Percentiles rank a stretch among this genome's conserved stretches.
Evolutionary conservation across 2,797 vertebrate species (phyloP).

Genomic region (Lycodopsis pacificus): DNA sequence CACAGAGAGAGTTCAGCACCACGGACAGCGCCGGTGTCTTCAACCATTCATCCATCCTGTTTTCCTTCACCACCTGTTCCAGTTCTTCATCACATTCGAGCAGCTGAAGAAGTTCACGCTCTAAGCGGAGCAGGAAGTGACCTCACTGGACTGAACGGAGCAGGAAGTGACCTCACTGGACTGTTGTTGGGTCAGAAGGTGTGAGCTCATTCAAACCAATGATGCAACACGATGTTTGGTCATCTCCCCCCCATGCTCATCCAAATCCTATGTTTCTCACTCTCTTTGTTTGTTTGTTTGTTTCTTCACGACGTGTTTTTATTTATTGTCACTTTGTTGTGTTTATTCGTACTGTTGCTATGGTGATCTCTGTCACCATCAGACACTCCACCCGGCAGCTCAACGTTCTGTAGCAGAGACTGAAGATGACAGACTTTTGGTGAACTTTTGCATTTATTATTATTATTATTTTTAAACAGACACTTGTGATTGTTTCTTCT

Average conservation of each 20-base stretch:
- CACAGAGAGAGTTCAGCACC: too few relatives aligned
- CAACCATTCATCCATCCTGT: too few relatives aligned
- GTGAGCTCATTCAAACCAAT: neutral
- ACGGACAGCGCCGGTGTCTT: too few relatives aligned
- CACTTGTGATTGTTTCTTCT: constrained; percentile 13
- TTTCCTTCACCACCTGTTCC: constrained; percentile 64
- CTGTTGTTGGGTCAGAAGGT: too few relatives aligned
- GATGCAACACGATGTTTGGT: constrained; percentile 7
- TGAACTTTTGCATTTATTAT: neutral
- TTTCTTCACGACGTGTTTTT: constrained; percentile 1
- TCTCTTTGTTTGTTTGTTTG: neutral
- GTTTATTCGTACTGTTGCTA: constrained; percentile 16
- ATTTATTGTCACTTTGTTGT: constrained; percentile 49
- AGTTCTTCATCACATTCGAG: constrained; percentile 99
- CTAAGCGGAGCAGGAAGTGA: constrained; percentile 70
- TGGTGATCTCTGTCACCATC: neutral
- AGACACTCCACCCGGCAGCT: constrained; percentile 50
- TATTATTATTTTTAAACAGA: too few relatives aligned
- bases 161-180: too few relatives aligned
- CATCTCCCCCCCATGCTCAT: constrained; percentile 21
- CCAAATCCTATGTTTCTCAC: neutral
- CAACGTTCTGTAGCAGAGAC: constrained; percentile 39
- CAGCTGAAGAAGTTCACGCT: constrained; percentile 95
- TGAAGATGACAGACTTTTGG: too few relatives aligned
- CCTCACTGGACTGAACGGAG: too few relatives aligned